Base-by-base conservation (phyloP, 1,140 invertebrate species). In the Trichonephila inaurata region DNA sequence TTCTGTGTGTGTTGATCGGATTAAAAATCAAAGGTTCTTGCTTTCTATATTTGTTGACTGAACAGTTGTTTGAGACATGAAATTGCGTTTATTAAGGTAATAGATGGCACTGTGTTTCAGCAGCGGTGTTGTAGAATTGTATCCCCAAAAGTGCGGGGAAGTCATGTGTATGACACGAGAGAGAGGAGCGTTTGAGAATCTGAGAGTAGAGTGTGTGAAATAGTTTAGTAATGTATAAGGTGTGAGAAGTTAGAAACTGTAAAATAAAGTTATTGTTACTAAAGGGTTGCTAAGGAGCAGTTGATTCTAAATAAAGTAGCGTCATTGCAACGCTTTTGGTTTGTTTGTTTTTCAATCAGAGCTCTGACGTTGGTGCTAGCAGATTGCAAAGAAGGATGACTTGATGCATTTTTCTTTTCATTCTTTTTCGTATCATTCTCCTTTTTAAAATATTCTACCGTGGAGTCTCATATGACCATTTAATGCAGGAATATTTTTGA, bases 391-490 rank as follows among this genome's bases (percentile, higher is more conserved):
- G 98, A 98, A 10, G 98, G 97, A 60, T 95, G 89, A 60, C 77
- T 66, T 12, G 88, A 69, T 16, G 82, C 2, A 88, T 18, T 81
- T 95, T 98, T 98, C 95, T 98, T 98, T 94, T 98, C 98, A 94
- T 97, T 97, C 95, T 98, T 98, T 95, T 98, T 98, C 77, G 97
- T 97, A 94, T 98, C 98, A 8, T 97, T 97, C 95, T 98, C 91
- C 97, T 99, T 99, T 96, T 99, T 99, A 95, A 99, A 98, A 96
- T 99, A 99, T 89, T 98, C 98, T n/a, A 21, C 99, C 99, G 96
- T 99, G 98, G 40, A 99, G 96, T 95, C 99, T 96, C 98, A 99
- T 99, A 40, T 99, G 98, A 21, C 99, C 98, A 96, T 99, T 99
- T 60, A 99, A 97, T 24, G 98, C 99, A 12, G 98, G 98, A 95